Percentiles rank a stretch among this genome's conserved stretches.
Conservation (phyloP, 2,113 vertebrate species). For the Zosterops borbonicus region DNA sequence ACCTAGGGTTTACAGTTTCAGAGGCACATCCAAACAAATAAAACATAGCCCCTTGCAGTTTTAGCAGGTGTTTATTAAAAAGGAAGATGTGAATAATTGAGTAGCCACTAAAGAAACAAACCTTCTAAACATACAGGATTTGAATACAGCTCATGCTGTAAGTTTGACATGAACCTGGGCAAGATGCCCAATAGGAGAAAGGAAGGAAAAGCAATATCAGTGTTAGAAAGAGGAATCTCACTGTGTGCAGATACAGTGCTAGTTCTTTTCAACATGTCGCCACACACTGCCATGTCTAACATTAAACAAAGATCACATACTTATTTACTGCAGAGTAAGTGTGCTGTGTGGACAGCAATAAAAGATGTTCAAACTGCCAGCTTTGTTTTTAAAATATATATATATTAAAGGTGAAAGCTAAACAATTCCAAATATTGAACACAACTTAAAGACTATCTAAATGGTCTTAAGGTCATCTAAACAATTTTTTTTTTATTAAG, state of each 20-base stretch:
- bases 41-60: not conserved
- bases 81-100: not conserved
- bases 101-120: not conserved
- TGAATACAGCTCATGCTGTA: not conserved
- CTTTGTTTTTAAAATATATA: not conserved
- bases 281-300: not conserved
- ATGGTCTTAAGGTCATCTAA: not conserved
- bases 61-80: not conserved
- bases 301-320: not conserved
- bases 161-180: not conserved
- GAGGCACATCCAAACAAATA: not conserved
- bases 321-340: not conserved
- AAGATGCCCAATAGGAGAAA: not conserved
- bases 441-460: not conserved
- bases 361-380: not conserved
- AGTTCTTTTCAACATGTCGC: not conserved
- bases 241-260: not conserved
- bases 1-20: not conserved
- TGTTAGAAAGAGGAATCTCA: not conserved
- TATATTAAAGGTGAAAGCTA: not conserved
- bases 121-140: not conserved
- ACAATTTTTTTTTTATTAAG: not conserved
- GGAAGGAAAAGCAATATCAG: not conserved
- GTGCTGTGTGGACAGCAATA: not conserved
- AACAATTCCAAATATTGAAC: not conserved